A percentile compares a stretch with the other conserved stretches of the same genome.
phyloP scores from a whole-genome alignment of 2,888 invertebrate species.

The Dinocampus coccinellae region DNA sequence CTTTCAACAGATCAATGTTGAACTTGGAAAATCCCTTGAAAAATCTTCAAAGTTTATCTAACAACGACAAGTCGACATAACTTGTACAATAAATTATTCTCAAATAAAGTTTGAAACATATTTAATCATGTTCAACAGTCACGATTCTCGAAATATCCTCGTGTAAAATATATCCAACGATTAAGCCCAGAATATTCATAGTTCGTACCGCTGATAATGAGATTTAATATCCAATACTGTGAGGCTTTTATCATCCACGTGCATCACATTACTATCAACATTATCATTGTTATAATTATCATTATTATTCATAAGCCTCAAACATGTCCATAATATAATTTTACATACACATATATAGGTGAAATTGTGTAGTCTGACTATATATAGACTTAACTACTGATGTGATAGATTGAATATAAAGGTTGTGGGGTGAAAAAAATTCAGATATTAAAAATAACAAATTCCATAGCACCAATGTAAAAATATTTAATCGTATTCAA shows the following conservation, averaged over 20 bases:
- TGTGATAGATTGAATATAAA: background rate
- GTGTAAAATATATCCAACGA: background rate
- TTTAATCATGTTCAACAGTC: background rate
- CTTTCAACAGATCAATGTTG: background rate
- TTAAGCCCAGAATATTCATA: conserved; percentile 11
- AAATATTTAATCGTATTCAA: background rate
- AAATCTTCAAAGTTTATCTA: background rate
- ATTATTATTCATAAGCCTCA: background rate
- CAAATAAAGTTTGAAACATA: background rate
- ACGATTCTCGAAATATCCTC: background rate
- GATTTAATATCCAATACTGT: background rate
- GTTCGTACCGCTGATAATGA: background rate
- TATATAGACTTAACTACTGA: background rate
- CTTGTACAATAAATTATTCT: background rate
- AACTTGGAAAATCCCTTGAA: background rate
- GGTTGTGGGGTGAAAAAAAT: background rate
- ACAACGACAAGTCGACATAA: background rate
- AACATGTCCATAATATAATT: background rate
- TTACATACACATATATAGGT: background rate
- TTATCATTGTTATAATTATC: conserved; percentile 1
- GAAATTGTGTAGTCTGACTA: background rate
- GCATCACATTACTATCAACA: conserved; percentile 1
- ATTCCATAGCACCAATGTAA: background rate
- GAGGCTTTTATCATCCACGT: background rate
- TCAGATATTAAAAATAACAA: background rate